Base-by-base conservation (phyloP, 1,140 invertebrate genomes). In the Meloidogyne hapla region DNA sequence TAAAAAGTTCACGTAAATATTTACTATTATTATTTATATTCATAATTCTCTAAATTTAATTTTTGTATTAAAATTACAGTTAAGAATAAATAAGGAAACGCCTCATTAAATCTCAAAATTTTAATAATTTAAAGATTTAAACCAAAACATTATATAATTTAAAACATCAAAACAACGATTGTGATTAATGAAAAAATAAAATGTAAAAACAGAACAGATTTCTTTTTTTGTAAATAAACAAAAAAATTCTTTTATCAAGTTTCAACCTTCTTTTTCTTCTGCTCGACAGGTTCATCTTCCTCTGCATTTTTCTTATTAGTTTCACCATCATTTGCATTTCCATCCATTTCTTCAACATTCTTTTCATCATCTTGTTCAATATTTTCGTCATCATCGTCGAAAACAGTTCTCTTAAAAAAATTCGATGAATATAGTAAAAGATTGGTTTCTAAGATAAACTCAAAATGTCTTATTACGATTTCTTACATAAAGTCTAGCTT, bases 371-470 rank as follows among this genome's bases (percentile, higher is more conserved):
- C 15, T 48, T 61, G 18, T n/a, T 45, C 38, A n/a, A 8, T 64
- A 10, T 64, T 21, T n/a, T 56, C 48, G 26, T 65, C 78, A 23
- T 80, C 77, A 8, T 78, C 69, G 25, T 81, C 63, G 42, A 80
- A 80, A 15, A 80, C 79, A 6, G 74, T 80, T n/a, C 75, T 77
- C 69, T 80, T 66, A 56, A 73, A 21, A 12, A 56, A 9, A n/a
- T 56, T n/a, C 6, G 13, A 6, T n/a, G 5, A n/a, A 56, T 6
- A 15, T n/a, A 42, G 2, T 42, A 42, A 42, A 15, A 42, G 40
- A n/a, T n/a, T n/a, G n/a, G n/a, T n/a, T n/a, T n/a, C n/a, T n/a
- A n/a, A n/a, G n/a, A n/a, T n/a, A n/a, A n/a, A n/a, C n/a, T n/a
- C n/a, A n/a, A n/a, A n/a, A n/a, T n/a, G n/a, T n/a, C n/a, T n/a